A percentile compares a stretch with the other conserved stretches of the same genome.
These are phyloP conservation scores for Apoda limacodes DNA, from an alignment of 2,888 invertebrate genomes.

Conservation along the genomic window DNA sequence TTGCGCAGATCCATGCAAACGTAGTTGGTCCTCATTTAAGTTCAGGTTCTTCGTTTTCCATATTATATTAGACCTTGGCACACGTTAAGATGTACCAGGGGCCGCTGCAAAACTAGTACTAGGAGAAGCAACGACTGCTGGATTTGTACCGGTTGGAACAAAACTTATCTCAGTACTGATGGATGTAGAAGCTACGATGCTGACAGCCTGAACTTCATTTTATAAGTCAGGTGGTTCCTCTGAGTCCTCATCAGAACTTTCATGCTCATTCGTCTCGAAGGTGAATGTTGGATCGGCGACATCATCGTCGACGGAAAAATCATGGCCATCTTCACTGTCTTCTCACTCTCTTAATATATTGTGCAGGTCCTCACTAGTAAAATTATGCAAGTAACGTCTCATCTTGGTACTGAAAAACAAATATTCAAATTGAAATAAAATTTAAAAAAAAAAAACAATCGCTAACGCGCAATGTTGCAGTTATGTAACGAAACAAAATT, in stretches of 20 bases:
- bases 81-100: slow-evolving; percentile 1
- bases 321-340: slow-evolving; percentile 9
- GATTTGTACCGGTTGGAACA: neutral
- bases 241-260: slow-evolving; percentile 1
- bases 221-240: slow-evolving; percentile 1
- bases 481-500: neutral
- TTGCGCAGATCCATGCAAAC: slow-evolving; percentile 13
- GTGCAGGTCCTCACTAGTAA: neutral
- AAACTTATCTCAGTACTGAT: neutral
- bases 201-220: neutral
- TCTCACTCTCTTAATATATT: neutral
- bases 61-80: slow-evolving; percentile 13
- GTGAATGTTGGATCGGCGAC: slow-evolving; percentile 15
- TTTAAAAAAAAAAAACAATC: neutral
- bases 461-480: neutral
- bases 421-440: slow-evolving; percentile 6
- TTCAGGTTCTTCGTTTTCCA: slow-evolving; percentile 18
- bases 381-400: neutral
- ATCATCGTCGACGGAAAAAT: slow-evolving; percentile 16
- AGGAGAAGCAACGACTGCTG: slow-evolving; percentile 1
- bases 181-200: neutral
- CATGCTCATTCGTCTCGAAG: neutral
- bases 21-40: slow-evolving; percentile 14
- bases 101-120: slow-evolving; percentile 6
- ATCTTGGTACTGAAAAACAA: neutral